Evolutionary conservation across 2,113 vertebrate genomes (phyloP).

Genomic region (Burhinus oedicnemus): DNA sequence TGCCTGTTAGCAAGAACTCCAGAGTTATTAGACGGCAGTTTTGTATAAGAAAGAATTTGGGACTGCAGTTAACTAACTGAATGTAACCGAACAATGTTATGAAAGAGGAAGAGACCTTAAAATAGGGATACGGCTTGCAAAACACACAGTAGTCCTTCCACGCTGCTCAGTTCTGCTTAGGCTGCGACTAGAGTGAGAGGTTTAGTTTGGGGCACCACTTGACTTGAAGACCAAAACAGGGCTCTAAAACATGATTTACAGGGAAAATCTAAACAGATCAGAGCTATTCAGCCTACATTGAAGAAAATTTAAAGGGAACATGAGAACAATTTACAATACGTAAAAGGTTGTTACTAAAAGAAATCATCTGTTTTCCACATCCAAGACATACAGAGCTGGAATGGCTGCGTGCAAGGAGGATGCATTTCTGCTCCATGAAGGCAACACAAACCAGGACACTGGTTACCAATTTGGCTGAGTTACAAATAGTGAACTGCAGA

Average conservation of each 20-base stretch:
- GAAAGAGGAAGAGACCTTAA: constrained; percentile 30
- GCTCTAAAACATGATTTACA: neutral
- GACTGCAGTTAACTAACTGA: neutral
- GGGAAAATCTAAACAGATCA: neutral
- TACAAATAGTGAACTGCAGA: neutral
- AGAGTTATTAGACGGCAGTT: neutral
- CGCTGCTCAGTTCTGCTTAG: neutral
- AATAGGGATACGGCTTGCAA: neutral
- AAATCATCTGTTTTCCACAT: neutral
- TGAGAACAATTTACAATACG: neutral
- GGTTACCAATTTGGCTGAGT: neutral
- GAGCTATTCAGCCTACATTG: neutral
- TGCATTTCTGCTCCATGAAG: neutral
- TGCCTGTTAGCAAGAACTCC: neutral
- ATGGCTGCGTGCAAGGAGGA: neutral
- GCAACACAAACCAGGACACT: neutral
- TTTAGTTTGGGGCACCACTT: neutral
- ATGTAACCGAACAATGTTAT: neutral
- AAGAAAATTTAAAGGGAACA: neutral
- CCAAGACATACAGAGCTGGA: neutral
- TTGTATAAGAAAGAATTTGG: neutral
- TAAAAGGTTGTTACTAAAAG: neutral
- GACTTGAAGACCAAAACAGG: neutral
- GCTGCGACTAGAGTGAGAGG: neutral
- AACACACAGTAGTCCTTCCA: neutral